A percentile compares a stretch with the other conserved stretches of the same genome.
Evolutionary conservation across 1,140 invertebrate genomes (phyloP).

Genomic region (Telenomus remus): DNA sequence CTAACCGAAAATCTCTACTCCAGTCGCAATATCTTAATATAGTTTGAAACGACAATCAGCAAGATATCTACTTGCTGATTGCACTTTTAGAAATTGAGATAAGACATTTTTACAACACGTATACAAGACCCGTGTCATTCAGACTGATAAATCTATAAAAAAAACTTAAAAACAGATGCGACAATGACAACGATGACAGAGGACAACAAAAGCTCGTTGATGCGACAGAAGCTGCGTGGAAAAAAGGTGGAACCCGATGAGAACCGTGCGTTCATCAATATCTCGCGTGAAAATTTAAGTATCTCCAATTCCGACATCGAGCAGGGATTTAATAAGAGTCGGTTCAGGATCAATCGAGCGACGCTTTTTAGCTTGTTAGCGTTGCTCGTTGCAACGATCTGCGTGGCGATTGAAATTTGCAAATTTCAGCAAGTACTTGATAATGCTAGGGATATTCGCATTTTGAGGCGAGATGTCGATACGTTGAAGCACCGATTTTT

Average conservation of each 20-base stretch:
- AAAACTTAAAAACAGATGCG: constrained; percentile 29
- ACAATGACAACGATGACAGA: constrained; percentile 65
- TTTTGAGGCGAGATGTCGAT: constrained; percentile 64
- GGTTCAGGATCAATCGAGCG: constrained; percentile 48
- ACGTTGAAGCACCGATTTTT: constrained; percentile 66
- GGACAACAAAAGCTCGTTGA: constrained; percentile 52
- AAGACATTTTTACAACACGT: not conserved
- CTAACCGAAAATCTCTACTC: no score
- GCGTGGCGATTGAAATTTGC: constrained; percentile 64
- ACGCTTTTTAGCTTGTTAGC: constrained; percentile 60
- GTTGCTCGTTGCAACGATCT: constrained; percentile 58
- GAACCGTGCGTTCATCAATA: constrained; percentile 64
- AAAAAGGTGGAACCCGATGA: constrained; percentile 57
- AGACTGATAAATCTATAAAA: not conserved
- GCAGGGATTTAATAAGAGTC: constrained; percentile 61
- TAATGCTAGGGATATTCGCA: constrained; percentile 63
- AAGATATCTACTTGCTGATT: no score
- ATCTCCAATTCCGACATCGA: constrained; percentile 68
- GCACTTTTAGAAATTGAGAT: not conserved
- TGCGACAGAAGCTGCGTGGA: constrained; percentile 41
- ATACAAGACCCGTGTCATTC: not conserved
- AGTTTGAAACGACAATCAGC: no score
- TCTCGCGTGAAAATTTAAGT: constrained; percentile 70
- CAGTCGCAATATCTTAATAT: no score
- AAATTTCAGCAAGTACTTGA: constrained; percentile 59